Evolutionary conservation across 2,888 invertebrate species (phyloP), one percentile per base, ranked within the genome.

Genomic region (Melolontha melolontha): DNA sequence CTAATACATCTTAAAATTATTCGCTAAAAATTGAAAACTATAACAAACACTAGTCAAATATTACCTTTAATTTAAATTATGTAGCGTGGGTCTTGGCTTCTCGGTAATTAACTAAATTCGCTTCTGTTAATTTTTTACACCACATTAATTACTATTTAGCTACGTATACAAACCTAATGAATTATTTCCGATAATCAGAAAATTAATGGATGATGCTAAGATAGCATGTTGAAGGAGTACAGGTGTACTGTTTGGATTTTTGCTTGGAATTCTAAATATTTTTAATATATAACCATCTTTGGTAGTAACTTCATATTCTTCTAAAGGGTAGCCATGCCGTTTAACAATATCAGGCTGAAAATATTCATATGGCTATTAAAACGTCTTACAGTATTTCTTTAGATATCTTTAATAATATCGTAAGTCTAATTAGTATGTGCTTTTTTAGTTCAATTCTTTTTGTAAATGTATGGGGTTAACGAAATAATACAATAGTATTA

Each of bases 251-350:
- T 69, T 69, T 1, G 73, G 57, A 27, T 74, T 72, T 0, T 77
- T 70, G 17, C 73, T 73, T 2, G 80, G 74, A n/a, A 84, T 79
- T 64, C 84, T 76, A 73, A 82, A 82, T 16, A 82, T 71, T 22
- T 80, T 79, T 40, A 84, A 72, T 22, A 83, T 78, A 75, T 84
- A 84, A 10, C 79, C 82, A 77, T 84, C 84, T 67, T 81, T 78
- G 5, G 84, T 84, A 77, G 80, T 81, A 57, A 83, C 75, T 27
- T 81, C 75, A 71, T 83, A 82, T 6, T 77, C 79, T 69, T 84
- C 82, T 0, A 80, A 74, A 40, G 74, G 73, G 70, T 84, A 84
- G 68, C 81, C 81, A 70, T 84, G 80, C 64, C 74, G 72, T 63
- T 71, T 70, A 42, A 83, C 81, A 41, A 83, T 73, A 74, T 81